Evolutionary conservation across 2,797 vertebrate species (phyloP).

Genomic region (Arnoldichthys spilopterus): DNA sequence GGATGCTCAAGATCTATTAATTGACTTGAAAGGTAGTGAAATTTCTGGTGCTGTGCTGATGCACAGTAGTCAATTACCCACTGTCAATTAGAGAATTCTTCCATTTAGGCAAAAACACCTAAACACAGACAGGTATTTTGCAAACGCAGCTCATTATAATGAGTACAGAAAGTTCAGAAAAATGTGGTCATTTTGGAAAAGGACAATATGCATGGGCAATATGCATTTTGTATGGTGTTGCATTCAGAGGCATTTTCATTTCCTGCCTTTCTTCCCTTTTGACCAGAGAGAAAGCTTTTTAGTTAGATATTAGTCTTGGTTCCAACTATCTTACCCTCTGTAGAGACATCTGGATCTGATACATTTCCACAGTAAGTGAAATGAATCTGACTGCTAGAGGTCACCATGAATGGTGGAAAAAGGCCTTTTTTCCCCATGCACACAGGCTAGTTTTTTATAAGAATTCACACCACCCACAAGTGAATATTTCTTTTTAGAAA

Average conservation of each 20-base stretch:
- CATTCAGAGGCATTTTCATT: constrained; percentile 15
- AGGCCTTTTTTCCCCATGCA: not conserved
- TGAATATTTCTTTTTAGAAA: not conserved
- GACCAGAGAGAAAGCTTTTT: not conserved
- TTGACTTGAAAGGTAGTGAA: constrained; percentile 5
- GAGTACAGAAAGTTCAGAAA: not conserved
- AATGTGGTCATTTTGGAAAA: not conserved
- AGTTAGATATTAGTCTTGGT: not conserved
- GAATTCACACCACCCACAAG: not conserved
- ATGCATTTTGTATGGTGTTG: not conserved
- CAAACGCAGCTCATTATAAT: not conserved
- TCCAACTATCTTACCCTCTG: not conserved
- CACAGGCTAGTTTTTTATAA: no score
- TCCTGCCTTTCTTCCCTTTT: not conserved
- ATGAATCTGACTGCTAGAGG: not conserved
- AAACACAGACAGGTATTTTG: not conserved
- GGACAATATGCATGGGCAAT: not conserved
- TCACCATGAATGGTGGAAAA: not conserved
- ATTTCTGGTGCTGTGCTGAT: not conserved
- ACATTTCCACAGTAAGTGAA: not conserved
- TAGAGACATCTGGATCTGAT: not conserved
- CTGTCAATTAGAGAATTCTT: not conserved
- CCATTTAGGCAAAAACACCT: not conserved
- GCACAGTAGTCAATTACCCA: not conserved
- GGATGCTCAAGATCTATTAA: not conserved